A percentile compares a stretch with the other conserved stretches of the same genome.
Evolutionary conservation across 2,888 invertebrate genomes (phyloP).

Genomic region (Cyclophora punctaria): DNA sequence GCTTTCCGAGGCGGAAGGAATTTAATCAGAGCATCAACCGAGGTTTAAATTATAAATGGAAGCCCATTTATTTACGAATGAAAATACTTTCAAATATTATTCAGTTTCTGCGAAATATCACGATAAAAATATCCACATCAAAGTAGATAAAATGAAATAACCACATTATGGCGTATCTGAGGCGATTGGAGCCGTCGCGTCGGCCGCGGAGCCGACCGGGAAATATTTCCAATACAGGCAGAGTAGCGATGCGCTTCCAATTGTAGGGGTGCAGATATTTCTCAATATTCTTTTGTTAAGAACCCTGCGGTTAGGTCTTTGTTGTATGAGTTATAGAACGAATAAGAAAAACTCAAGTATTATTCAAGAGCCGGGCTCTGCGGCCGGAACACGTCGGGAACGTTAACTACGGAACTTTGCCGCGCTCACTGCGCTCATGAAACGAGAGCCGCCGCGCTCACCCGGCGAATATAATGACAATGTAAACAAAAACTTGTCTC

Average conservation of each 20-base stretch:
- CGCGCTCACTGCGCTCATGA: slow-evolving; percentile 12
- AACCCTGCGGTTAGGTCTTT: slow-evolving; percentile 56
- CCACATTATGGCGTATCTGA: slow-evolving; percentile 28
- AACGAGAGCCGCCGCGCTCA: slow-evolving; percentile 11
- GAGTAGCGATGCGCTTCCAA: slow-evolving; percentile 56
- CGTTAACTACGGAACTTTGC: slow-evolving; percentile 37
- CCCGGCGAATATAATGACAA: slow-evolving; percentile 16
- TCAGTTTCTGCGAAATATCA: not conserved
- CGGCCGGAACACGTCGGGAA: slow-evolving; percentile 32
- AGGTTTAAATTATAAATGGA: slow-evolving; percentile 39
- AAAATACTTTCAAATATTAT: slow-evolving; percentile 3
- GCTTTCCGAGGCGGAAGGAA: slow-evolving; percentile 38
- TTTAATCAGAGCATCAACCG: slow-evolving; percentile 46
- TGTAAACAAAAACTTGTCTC: slow-evolving; percentile 24
- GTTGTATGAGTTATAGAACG: slow-evolving; percentile 59
- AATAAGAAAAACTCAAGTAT: slow-evolving; percentile 57
- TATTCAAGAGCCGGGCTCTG: slow-evolving; percentile 42
- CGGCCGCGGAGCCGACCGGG: slow-evolving; percentile 28
- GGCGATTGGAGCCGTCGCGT: slow-evolving; percentile 28
- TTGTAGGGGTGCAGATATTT: slow-evolving; percentile 61
- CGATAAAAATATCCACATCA: slow-evolving; percentile 8
- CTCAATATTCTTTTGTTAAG: slow-evolving; percentile 67
- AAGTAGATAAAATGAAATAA: slow-evolving; percentile 14
- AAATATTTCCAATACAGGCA: slow-evolving; percentile 63
- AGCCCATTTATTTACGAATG: slow-evolving; percentile 6